Evolutionary conservation across 2,113 vertebrate genomes (phyloP).

Genomic region (Cyphomyrus discorhynchus): DNA sequence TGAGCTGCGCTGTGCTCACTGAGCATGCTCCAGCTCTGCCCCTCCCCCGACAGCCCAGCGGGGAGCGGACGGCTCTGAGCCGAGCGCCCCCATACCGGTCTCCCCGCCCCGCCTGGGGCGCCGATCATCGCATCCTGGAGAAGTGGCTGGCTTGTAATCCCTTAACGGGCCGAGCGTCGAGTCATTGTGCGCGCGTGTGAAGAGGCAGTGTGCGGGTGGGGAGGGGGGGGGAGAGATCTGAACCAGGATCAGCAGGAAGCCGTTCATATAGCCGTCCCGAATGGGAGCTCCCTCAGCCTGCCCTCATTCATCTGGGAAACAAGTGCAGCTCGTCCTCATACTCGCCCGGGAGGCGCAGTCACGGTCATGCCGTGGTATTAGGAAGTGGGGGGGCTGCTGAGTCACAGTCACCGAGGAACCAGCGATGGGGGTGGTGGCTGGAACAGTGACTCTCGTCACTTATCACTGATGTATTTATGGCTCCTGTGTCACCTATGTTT

Average conservation of each 20-base stretch:
- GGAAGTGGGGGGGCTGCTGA: slow-evolving; percentile 16
- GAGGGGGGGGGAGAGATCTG: background rate
- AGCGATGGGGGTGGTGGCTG: background rate
- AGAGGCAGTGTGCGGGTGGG: background rate
- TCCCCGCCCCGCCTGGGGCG: slow-evolving; percentile 21
- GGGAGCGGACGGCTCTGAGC: slow-evolving; percentile 12
- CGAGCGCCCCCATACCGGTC: slow-evolving; percentile 9
- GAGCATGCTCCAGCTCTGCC: slow-evolving; percentile 42
- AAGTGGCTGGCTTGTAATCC: slow-evolving; percentile 49
- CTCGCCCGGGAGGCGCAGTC: background rate
- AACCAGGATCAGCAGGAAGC: background rate
- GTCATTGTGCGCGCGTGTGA: background rate
- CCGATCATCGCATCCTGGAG: background rate
- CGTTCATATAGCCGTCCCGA: background rate
- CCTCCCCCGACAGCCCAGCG: slow-evolving; percentile 20
- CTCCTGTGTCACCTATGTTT: background rate
- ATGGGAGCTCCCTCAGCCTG: background rate
- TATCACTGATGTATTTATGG: background rate
- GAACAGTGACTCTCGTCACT: background rate
- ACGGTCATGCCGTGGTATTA: background rate
- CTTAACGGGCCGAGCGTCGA: slow-evolving; percentile 27
- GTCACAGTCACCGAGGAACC: slow-evolving; percentile 21
- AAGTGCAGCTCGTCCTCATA: background rate
- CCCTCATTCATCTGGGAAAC: background rate
- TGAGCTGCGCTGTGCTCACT: slow-evolving; percentile 27